Base-by-base conservation (phyloP, 2,888 invertebrate species). In the Drosophila macrospina region DNA sequence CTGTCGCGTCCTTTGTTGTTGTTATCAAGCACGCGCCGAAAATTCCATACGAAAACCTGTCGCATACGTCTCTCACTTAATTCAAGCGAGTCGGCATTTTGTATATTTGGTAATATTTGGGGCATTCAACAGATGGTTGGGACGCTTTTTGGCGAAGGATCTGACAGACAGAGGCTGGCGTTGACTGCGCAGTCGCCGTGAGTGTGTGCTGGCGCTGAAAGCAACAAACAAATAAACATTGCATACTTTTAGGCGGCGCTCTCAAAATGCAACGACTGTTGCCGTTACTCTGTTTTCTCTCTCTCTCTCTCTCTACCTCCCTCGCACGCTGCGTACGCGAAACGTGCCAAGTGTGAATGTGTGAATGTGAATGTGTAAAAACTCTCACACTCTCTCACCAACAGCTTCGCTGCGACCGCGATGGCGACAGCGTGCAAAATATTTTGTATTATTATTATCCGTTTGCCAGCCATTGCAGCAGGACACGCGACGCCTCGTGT, bases 221-320 rank as follows among this genome's bases (percentile, higher is more conserved):
- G 36, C 60, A 32, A 26, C 51, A 69, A 77, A 60, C 74, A 80
- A 78, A 83, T 66, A 86, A 83, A 70, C 71, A 82, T 60, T 85
- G 88, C 88, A 86, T 74, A 55, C 83, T 77, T 77, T 74, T 47
- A 68, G 84, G 84, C 74, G 59, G 24, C 55, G 47, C 64, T 45
- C 48, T 39, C 64, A 42, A 69, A 70, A 59, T 78, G 73, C 71
- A 86, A 37, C 48, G 13, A 15, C 32, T 45, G 55, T 47, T 59
- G 57, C 24, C 39, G 8, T 16, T 66, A 4, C 32, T 16, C 6
- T 15, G 5, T 30, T 24, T 0, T 30, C 44, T 44, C 26, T 48
- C 34, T 55, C 51, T 20, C 15, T 32, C 42, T 39, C 48, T 1
- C n/a, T 4, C 24, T 20, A 24, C 5, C 26, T 34, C 28, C 1